Base-by-base conservation (phyloP, 37 sponge, comb jelly and placozoan species). In the Mnemiopsis leidyi region DNA sequence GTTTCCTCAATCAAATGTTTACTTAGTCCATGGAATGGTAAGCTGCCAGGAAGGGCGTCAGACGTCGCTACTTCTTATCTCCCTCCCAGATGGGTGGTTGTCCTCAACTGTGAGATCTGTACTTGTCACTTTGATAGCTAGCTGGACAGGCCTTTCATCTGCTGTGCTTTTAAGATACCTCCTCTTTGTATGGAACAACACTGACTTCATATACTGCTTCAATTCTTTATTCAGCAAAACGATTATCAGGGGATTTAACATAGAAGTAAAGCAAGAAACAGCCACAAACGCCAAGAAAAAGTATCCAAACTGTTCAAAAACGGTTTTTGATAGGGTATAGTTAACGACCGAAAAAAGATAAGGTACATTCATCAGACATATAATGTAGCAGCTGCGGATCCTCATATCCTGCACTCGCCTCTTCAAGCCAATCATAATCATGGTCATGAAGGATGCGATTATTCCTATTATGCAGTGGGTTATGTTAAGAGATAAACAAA, bases 241-340 rank as follows among this genome's bases (percentile, higher is more conserved):
- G 16, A 77, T 77, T 0, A 77, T 2, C 3, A 77, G 1, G 20
- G 79, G 79, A 32, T 77, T 77, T 28, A 77, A 32, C 35, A 77
- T 28, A 20, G 79, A 28, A 33, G 79, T 77, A 32, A 77, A 77
- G 79, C 35, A 77, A 32, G 79, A 77, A 20, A 77, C 79, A 34
- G 79, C 79, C 16, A 77, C 79, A 77, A 77, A 77, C 1, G 79
- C 79, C 36, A 77, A 32, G 79, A 32, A 77, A 20, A 77, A 77
- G 18, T 77, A 77, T 20, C 79, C 79, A 36, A 20, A 77, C 79
- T 34, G 1, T 32, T 28, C 79, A 34, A 77, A 77, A 16, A 77
- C 35, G 35, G 79, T 77, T 20, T 32, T 28, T 28, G 79, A 77
- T 21, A 77, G 36, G 33, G 36, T 0, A 36, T 77, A 77, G 36